Evolutionary conservation across 1,140 invertebrate genomes (phyloP).

Genomic region (Drosophila prosaltans): DNA sequence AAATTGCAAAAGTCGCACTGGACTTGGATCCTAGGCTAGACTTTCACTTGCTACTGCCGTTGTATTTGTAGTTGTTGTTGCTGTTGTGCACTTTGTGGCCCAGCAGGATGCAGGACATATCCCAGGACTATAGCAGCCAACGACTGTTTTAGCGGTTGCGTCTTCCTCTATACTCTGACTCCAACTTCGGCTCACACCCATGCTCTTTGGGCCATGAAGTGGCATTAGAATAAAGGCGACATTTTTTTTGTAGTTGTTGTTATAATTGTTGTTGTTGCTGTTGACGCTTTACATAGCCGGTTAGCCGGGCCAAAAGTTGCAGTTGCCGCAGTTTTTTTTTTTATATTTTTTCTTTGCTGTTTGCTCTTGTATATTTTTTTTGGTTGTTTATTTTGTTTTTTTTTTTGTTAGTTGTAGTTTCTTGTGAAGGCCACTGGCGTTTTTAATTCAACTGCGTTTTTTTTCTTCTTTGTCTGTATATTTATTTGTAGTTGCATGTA

Average conservation of each 20-base stretch:
- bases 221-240: constrained; percentile 73
- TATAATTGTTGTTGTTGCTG: constrained; percentile 26
- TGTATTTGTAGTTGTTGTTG: neutral
- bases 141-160: constrained; percentile 54
- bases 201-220: constrained; percentile 59
- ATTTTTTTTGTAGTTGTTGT: constrained; percentile 46
- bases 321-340: constrained; percentile 47
- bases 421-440: constrained; percentile 51
- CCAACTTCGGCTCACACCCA: neutral
- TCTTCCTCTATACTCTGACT: constrained; percentile 13
- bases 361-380: constrained; percentile 9
- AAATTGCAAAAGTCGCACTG: constrained; percentile 73
- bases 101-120: constrained; percentile 40
- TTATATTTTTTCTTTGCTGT: neutral
- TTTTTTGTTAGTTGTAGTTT: constrained; percentile 5
- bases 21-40: constrained; percentile 43
- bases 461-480: constrained; percentile 26
- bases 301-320: constrained; percentile 68
- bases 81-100: constrained; percentile 39
- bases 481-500: constrained; percentile 18
- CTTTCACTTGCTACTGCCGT: constrained; percentile 51
- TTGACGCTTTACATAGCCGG: constrained; percentile 57
- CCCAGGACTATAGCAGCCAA: constrained; percentile 20
- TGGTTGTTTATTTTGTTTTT: constrained; percentile 5
- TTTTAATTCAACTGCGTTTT: constrained; percentile 58